Conservation (phyloP, 2,797 vertebrate species). For the Capromys pilorides region DNA sequence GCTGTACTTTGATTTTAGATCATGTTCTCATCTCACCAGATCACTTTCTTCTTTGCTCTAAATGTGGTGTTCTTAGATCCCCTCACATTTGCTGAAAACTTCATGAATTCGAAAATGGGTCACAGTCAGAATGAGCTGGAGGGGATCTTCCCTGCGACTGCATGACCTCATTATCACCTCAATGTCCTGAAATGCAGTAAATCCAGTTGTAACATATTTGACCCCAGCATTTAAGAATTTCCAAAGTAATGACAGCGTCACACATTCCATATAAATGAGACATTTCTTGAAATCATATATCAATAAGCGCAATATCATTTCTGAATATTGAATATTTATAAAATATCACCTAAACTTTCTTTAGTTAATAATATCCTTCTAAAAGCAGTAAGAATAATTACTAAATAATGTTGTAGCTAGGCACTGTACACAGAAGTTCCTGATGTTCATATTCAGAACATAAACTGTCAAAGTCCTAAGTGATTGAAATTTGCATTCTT, state of each 20-base stretch:
- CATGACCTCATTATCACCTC: background rate
- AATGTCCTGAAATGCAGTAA: background rate
- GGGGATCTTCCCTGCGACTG: background rate
- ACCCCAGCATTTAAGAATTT: background rate
- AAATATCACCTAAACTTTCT: background rate
- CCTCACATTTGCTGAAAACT: background rate
- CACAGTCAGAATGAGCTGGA: background rate
- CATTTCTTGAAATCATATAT: background rate
- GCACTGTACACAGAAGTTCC: background rate
- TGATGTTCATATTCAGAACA: background rate
- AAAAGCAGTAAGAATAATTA: background rate
- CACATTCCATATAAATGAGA: background rate
- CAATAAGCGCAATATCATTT: constrained; percentile 9
- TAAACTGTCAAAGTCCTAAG: background rate
- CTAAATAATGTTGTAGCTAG: background rate
- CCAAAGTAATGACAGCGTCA: background rate
- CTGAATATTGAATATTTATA: background rate
- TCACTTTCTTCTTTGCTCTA: background rate
- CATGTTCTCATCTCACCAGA: background rate
- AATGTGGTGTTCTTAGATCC: background rate
- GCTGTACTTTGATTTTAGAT: background rate
- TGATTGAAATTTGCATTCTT: constrained; percentile 8
- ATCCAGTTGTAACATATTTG: background rate
- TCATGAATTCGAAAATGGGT: background rate
- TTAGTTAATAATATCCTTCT: background rate